phyloP scores from a whole-genome alignment of 2,113 vertebrate species.

The Heterochromis multidens region DNA sequence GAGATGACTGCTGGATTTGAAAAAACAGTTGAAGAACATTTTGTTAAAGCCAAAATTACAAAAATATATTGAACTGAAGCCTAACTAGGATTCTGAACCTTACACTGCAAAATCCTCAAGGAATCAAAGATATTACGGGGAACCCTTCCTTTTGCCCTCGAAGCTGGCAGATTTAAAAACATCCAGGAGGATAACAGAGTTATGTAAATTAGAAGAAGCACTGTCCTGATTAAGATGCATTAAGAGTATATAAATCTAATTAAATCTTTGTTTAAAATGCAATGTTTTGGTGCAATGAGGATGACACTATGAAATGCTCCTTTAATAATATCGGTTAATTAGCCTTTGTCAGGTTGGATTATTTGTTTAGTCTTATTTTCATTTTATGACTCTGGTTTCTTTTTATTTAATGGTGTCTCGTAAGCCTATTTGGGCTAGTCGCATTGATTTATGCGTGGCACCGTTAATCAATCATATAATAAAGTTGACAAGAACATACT shows the following conservation, averaged over 20 bases:
- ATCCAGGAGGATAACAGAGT: neutral
- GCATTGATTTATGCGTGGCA: neutral
- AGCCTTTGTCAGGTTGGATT: neutral
- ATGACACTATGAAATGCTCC: neutral
- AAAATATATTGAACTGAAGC: neutral
- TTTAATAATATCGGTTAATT: neutral
- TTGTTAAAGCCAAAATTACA: neutral
- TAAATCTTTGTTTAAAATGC: neutral
- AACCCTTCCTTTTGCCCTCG: neutral
- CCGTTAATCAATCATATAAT: neutral
- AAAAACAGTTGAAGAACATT: neutral
- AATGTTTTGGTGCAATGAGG: neutral
- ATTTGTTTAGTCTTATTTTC: rapidly evolving
- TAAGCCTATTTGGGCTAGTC: neutral
- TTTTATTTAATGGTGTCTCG: neutral
- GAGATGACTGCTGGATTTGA: neutral
- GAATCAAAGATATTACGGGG: neutral
- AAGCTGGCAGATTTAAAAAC: neutral
- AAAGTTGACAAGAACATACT: neutral
- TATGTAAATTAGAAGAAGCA: neutral
- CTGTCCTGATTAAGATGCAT: neutral
- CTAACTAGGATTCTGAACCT: neutral
- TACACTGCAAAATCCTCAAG: neutral
- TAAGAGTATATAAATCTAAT: neutral
- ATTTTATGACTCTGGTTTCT: neutral